A percentile compares a stretch with the other conserved stretches of the same genome.
Evolutionary conservation across 2,888 invertebrate species (phyloP).

Genomic region (Vandiemenella viatica): DNA sequence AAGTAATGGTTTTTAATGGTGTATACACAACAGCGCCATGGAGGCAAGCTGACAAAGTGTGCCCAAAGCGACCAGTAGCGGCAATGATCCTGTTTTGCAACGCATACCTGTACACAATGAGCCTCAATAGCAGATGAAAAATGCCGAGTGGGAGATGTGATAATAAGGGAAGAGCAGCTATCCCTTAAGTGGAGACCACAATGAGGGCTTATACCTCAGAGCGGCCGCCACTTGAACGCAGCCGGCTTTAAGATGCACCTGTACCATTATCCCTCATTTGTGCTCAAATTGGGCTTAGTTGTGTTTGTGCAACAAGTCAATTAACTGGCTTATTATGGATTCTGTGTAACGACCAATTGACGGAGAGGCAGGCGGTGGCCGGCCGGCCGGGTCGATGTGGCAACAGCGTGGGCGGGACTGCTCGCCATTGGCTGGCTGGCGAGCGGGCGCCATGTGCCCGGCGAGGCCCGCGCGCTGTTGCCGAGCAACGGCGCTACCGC

Average conservation of each 20-base stretch:
- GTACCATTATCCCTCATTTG: neutral
- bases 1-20: no score
- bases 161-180: no score
- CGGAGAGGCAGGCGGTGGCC: neutral
- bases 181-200: no score
- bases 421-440: conserved; percentile 1
- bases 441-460: neutral
- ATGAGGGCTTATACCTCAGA: neutral
- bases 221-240: neutral
- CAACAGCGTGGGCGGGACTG: neutral
- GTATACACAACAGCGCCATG: no score
- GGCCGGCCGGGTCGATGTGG: neutral
- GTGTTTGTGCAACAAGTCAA: conserved; percentile 2
- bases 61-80: no score
- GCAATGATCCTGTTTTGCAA: neutral
- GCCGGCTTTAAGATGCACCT: neutral
- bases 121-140: neutral
- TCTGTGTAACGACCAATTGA: neutral
- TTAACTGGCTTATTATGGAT: conserved; percentile 2
- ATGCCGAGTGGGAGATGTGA: no score
- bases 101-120: neutral
- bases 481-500: neutral
- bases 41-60: no score
- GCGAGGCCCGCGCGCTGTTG: neutral
- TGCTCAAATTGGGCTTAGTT: neutral